Percentiles rank a stretch among this genome's conserved stretches.
phyloP scores from a whole-genome alignment of 2,888 invertebrate genomes.

The Uropetala carovei region DNA sequence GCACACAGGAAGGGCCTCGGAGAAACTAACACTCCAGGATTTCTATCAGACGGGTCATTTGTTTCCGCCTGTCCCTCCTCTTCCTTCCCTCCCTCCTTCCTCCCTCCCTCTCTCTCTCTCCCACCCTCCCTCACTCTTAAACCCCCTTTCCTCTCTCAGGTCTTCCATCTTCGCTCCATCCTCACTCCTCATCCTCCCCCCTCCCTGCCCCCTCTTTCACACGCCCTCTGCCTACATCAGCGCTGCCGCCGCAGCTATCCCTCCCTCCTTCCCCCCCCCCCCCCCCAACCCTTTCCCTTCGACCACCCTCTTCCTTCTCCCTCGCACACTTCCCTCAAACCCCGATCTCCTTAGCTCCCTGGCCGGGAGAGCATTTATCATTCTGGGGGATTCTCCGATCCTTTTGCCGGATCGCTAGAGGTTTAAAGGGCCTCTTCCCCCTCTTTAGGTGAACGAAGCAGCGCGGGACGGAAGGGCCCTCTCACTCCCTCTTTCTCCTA shows the following conservation, averaged over 20 bases:
- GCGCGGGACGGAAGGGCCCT: slow-evolving; percentile 22
- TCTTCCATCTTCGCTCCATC: too few relatives aligned
- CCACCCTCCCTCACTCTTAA: not conserved
- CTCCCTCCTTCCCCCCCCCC: not conserved
- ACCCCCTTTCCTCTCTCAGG: not conserved
- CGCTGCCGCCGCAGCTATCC: not conserved
- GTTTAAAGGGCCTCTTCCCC: slow-evolving; percentile 36
- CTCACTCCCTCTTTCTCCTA: slow-evolving; percentile 4
- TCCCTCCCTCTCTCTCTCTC: not conserved
- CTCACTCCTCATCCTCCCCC: not conserved
- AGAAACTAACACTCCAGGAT: slow-evolving; percentile 55
- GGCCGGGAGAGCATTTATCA: slow-evolving; percentile 57
- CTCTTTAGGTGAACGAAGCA: not conserved
- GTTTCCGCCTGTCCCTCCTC: slow-evolving; percentile 39
- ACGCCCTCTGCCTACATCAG: not conserved
- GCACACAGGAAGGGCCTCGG: slow-evolving; percentile 24
- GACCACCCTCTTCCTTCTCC: not conserved
- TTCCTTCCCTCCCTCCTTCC: not conserved
- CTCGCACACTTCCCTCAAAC: not conserved
- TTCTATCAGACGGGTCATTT: slow-evolving; percentile 59
- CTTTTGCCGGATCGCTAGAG: slow-evolving; percentile 56
- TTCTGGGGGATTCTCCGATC: slow-evolving; percentile 56
- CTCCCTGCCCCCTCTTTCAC: not conserved
- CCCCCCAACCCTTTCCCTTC: not conserved
- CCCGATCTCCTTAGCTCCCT: slow-evolving; percentile 49